Evolutionary conservation across 2,888 invertebrate genomes (phyloP).

Genomic region (Pycnomerus fuliginosus): DNA sequence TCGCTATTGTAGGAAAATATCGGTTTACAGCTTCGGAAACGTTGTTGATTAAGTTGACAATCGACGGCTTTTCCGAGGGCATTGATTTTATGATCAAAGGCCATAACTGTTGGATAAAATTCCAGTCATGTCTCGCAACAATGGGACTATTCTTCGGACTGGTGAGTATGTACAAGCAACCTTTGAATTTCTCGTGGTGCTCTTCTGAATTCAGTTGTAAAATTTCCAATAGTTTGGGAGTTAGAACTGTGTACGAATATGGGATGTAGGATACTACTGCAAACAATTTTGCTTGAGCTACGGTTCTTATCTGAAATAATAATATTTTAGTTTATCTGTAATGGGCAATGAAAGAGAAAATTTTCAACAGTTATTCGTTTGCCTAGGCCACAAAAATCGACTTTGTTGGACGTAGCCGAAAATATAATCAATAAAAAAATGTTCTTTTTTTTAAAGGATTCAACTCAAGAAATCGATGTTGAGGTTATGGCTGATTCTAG

Average conservation of each 20-base stretch:
- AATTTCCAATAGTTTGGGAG: conserved; percentile 63
- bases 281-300: conserved; percentile 67
- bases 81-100: conserved; percentile 74
- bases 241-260: conserved; percentile 67
- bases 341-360: no score
- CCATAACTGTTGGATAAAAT: conserved; percentile 70
- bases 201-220: conserved; percentile 61
- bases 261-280: conserved; percentile 65
- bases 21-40: conserved; percentile 59
- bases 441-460: no score
- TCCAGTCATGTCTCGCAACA: conserved; percentile 75
- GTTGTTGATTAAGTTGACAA: conserved; percentile 64
- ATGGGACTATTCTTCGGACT: conserved; percentile 67
- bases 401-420: no score
- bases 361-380: no score
- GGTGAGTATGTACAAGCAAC: conserved; percentile 73
- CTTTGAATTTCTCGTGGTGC: conserved; percentile 73
- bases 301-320: conserved; percentile 59
- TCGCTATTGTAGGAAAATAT: conserved; percentile 64
- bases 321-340: no score
- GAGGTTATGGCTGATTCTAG: no score
- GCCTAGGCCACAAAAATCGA: no score
- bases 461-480: no score
- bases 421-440: no score
- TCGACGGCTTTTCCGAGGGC: conserved; percentile 83